A percentile compares a stretch with the other conserved stretches of the same genome.
These are phyloP conservation scores for Rhogogaster chlorosoma DNA, from an alignment of 2,888 invertebrate genomes.

Conservation along the genomic window DNA sequence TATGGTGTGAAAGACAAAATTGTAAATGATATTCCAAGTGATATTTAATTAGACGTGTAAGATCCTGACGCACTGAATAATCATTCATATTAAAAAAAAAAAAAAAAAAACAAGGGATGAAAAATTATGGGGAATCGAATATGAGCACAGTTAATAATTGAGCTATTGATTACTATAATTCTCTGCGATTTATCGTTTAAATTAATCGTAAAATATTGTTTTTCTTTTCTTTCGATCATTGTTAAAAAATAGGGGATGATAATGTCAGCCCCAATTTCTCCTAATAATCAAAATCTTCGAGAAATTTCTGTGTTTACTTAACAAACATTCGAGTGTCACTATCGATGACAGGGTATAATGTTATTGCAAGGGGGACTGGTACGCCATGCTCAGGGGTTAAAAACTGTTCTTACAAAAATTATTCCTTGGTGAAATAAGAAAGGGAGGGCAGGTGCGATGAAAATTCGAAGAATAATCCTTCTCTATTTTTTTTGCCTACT, in stretches of 20 bases:
- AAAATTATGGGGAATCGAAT: background rate
- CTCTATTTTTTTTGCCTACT: background rate
- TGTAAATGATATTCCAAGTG: too few relatives aligned
- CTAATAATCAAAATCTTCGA: background rate
- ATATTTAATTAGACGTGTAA: too few relatives aligned
- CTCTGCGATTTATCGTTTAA: background rate
- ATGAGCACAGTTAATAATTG: too few relatives aligned
- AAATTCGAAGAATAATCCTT: background rate
- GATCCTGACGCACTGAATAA: too few relatives aligned
- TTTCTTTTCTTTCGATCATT: background rate
- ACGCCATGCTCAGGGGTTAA: background rate
- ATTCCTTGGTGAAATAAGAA: background rate
- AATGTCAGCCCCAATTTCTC: background rate
- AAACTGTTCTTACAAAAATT: background rate
- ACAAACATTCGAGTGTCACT: background rate
- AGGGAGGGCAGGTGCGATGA: background rate
- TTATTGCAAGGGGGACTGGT: conserved; percentile 66
- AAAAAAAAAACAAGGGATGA: background rate
- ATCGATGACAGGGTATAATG: conserved; percentile 56
- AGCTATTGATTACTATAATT: background rate
- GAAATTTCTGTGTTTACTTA: conserved; percentile 17
- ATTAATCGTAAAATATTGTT: background rate
- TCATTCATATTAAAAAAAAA: background rate
- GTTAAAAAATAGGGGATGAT: background rate
- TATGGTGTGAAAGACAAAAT: too few relatives aligned